Evolutionary conservation across 2,113 vertebrate species (phyloP).

Genomic region (Oreocharis arfaki): DNA sequence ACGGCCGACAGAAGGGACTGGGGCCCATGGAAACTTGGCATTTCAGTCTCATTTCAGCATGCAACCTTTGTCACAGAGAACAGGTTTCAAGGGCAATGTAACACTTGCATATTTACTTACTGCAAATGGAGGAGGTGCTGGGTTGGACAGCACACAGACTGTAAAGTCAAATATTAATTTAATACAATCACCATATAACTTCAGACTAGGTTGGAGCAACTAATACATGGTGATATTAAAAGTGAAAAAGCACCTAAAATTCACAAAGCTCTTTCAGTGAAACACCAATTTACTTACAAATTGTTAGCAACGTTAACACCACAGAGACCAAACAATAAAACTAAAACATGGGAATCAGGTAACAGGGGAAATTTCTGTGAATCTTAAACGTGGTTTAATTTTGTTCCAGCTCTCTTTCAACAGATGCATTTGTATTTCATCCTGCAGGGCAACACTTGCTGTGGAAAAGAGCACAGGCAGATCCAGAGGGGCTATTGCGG

Average conservation of each 20-base stretch:
- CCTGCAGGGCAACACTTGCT: not conserved
- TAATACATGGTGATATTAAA: not conserved
- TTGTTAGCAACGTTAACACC: not conserved
- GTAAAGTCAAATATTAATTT: constrained; percentile 13
- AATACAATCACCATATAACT: not conserved
- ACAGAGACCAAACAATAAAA: not conserved
- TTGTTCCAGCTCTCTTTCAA: not conserved
- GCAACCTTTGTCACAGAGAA: constrained; percentile 55
- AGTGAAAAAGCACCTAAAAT: constrained; percentile 48
- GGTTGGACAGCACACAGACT: not conserved
- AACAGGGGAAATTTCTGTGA: not conserved
- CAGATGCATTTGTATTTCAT: not conserved
- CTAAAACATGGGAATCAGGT: not conserved
- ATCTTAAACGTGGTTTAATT: not conserved
- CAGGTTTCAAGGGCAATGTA: constrained; percentile 67
- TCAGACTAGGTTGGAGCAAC: not conserved
- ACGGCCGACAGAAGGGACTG: not conserved
- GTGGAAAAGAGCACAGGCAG: not conserved
- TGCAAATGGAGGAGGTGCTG: constrained; percentile 41
- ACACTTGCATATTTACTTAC: constrained; percentile 67
- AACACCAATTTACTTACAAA: not conserved
- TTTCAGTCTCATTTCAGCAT: not conserved
- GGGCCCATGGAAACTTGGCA: constrained; percentile 29
- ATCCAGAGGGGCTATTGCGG: not conserved
- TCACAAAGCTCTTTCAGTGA: not conserved